Base-by-base conservation (phyloP, 2,888 invertebrate genomes). In the Cyclophora punctaria region DNA sequence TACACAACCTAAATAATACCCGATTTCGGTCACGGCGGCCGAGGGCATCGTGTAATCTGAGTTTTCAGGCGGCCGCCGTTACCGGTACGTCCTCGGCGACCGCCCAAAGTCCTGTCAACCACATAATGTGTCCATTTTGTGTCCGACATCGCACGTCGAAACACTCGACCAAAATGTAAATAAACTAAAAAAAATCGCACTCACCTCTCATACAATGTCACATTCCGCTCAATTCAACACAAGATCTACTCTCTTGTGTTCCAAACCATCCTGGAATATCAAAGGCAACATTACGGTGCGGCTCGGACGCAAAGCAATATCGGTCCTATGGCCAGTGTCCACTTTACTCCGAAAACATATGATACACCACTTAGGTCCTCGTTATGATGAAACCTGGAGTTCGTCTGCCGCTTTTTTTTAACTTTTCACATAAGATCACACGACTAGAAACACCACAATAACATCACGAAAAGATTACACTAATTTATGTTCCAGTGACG, bases 401-500 rank as follows among this genome's bases (percentile, higher is more conserved):
- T 68, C 66, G 72, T 78, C 73, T 75, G 67, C 66, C 64, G 61
- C 59, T 74, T 72, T 73, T 77, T 78, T 79, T 75, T 62, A 67
- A 71, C 67, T 80, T 83, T 81, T 82, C 76, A 81, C 80, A 68
- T 72, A 62, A 66, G 69, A 75, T 78, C 75, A 78, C 78, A 68
- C 73, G 78, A 76, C 78, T 78, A 78, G 74, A 74, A 77, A 67
- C 77, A 78, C 78, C 71, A 75, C 68, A 78, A 75, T 78, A 71
- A 69, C 74, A 75, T 76, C 75, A 75, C 74, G 73, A 81, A 78
- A 75, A 73, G 66, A 79, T 83, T 80, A 73, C 83, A 83, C 81
- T 74, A 81, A 85, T 83, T 85, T 83, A 83, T 80, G 83, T 87
- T 88, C 86, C 87, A 90, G 89, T 88, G 89, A 89, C 89, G 89